Evolutionary conservation across 35 echinoderm and acorn worm genomes (phyloP), one percentile per base, ranked within the genome.

Genomic region (Apostichopus californicus): DNA sequence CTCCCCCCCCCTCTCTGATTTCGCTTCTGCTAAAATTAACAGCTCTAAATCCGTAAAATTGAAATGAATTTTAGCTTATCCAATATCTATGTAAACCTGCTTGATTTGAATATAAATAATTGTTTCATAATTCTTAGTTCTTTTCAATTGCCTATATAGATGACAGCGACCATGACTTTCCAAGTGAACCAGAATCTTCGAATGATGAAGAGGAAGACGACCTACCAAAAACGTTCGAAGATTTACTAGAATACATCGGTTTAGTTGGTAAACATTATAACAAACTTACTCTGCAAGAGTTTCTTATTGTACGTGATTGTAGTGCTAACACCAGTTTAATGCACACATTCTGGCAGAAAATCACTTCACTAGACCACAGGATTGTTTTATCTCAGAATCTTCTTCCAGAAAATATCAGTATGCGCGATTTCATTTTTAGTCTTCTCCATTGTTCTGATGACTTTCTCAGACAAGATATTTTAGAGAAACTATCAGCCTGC

Each of bases 401-500:
- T 2, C 55, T 65, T 57, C 55, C 83, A 24, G 10, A 9, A 2
- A 21, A 24, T 24, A 15, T 87, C 53, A 61, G 55, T 24, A 87
- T 87, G 83, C 13, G 83, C 7, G 83, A 87, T 21, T 87, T 87
- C 25, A 87, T 87, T 8, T 87, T 60, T 87, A 24, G 14, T 21
- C 55, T 87, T 56, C 83, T 87, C 4, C 56, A 60, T 60, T 87
- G 83, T 21, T 57, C 83, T 87, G 83, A 87, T 56, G 56, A 87
- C 17, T 87, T 87, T 55, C 52, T 89, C 6, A 72, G 86, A 23
- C 86, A 89, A 89, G 86, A 89, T 25, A 89, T 89, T 9, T 6
- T 89, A 68, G 86, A 89, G 63, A 89, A 89, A 89, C 21, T 89
- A 25, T 89, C 86, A 9, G 63, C 86, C 8, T 89, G 86, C n/a